phyloP scores from a whole-genome alignment of 2,797 vertebrate species.

The Choloepus didactylus region DNA sequence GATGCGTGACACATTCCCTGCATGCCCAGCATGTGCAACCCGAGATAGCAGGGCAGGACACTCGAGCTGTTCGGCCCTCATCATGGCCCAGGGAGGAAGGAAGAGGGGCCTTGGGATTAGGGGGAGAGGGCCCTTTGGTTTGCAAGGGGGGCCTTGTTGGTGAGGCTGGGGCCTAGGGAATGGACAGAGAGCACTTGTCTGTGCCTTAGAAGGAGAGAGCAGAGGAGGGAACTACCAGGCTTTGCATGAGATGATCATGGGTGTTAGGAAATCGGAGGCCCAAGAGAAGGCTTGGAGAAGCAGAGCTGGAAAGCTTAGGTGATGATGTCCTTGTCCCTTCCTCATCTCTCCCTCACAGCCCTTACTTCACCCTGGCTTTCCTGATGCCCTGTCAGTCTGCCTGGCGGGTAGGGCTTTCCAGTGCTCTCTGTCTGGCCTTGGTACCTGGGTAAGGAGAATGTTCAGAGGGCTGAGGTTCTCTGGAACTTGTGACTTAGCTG shows the following conservation, averaged over 20 bases:
- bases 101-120: slow-evolving; percentile 60
- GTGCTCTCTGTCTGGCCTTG: slow-evolving; percentile 33
- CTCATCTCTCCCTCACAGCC: slow-evolving; percentile 13
- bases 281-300: not conserved
- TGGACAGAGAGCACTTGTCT: not conserved
- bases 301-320: slow-evolving; percentile 18
- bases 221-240: slow-evolving; percentile 10
- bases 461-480: slow-evolving; percentile 65
- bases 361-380: slow-evolving; percentile 3
- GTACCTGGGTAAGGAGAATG: slow-evolving; percentile 69
- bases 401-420: slow-evolving; percentile 33
- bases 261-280: not conserved
- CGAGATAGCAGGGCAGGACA: slow-evolving; percentile 78
- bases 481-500: slow-evolving; percentile 80
- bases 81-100: slow-evolving; percentile 57
- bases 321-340: slow-evolving; percentile 14
- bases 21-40: slow-evolving; percentile 81
- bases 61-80: slow-evolving; percentile 59
- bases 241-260: not conserved
- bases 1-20: slow-evolving; percentile 78
- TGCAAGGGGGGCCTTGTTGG: not conserved
- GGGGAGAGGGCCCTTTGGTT: slow-evolving; percentile 52
- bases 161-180: not conserved
- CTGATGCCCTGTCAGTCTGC: not conserved
- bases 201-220: slow-evolving; percentile 37